Conservation (phyloP, 1,140 invertebrate species). For the Euborellia annulipes region DNA sequence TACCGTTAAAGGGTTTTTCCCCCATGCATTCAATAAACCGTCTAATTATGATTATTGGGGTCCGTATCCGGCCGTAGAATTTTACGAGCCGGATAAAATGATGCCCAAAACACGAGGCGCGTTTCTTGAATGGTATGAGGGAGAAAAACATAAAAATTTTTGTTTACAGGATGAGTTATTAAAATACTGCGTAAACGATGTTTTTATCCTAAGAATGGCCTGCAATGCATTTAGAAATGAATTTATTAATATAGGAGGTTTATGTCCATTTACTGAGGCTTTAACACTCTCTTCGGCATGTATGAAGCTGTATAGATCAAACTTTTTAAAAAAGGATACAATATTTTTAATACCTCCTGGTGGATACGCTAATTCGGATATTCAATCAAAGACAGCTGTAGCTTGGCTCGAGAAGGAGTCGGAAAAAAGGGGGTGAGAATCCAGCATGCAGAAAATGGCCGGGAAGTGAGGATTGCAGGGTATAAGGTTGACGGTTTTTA, state of each 20-base stretch:
- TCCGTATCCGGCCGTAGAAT: conserved; percentile 9
- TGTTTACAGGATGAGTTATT: conserved; percentile 13
- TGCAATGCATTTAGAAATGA: conserved; percentile 19
- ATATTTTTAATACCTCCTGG: conserved; percentile 7
- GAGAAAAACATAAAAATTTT: conserved; percentile 12
- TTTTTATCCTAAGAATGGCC: conserved; percentile 18
- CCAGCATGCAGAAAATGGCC: conserved; percentile 1
- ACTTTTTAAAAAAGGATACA: conserved; percentile 6
- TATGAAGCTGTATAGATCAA: conserved; percentile 1
- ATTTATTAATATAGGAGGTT: conserved; percentile 1
- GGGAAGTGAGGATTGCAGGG: not conserved
- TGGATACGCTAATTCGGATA: conserved; percentile 6
- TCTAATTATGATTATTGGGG: conserved; percentile 17
- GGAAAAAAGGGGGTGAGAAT: conserved; percentile 1
- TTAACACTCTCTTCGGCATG: conserved; percentile 10
- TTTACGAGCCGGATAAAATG: conserved; percentile 13
- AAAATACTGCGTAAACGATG: conserved; percentile 15
- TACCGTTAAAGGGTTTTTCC: conserved; percentile 15
- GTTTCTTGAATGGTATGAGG: conserved; percentile 13
- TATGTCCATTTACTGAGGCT: conserved; percentile 8
- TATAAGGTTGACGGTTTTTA: conserved; percentile 6
- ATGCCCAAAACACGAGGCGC: not conserved
- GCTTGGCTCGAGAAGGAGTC: conserved; percentile 3
- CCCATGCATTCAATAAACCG: too few relatives aligned
- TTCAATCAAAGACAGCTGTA: conserved; percentile 4